Conservation (phyloP, 2,888 invertebrate species). For the Coronaproctus castanopsis region DNA sequence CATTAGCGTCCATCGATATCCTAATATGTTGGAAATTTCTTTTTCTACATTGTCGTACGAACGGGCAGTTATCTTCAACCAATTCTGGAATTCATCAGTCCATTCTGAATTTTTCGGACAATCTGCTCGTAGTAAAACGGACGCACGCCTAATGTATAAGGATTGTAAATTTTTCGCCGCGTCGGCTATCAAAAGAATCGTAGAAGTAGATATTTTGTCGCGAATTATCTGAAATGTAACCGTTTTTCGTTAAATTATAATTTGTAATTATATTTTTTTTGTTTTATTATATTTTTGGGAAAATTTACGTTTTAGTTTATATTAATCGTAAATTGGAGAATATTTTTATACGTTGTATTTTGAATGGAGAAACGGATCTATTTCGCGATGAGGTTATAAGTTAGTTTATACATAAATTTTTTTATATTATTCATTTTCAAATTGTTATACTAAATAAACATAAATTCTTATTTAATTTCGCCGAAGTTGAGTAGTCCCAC, state of each 20-base stretch:
- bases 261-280: too few relatives aligned
- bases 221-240: constrained; percentile 36
- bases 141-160: constrained; percentile 47
- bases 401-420: too few relatives aligned
- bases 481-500: too few relatives aligned
- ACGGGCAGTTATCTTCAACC: constrained; percentile 39
- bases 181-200: constrained; percentile 47
- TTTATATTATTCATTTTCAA: too few relatives aligned
- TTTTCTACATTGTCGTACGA: constrained; percentile 42
- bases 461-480: too few relatives aligned
- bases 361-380: too few relatives aligned
- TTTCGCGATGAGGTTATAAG: too few relatives aligned
- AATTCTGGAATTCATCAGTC: constrained; percentile 41
- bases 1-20: constrained; percentile 43
- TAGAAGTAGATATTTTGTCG: constrained; percentile 56
- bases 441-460: too few relatives aligned
- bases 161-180: constrained; percentile 31
- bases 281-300: background rate
- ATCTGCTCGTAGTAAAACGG: constrained; percentile 42
- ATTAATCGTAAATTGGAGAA: background rate
- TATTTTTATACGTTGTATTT: background rate
- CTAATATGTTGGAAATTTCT: constrained; percentile 47
- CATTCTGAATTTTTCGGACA: constrained; percentile 47
- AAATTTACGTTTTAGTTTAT: background rate
- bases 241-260: background rate